These are phyloP conservation scores for Drosophila tripunctata DNA, from an alignment of 2,888 invertebrate genomes.

Conservation along the genomic window DNA sequence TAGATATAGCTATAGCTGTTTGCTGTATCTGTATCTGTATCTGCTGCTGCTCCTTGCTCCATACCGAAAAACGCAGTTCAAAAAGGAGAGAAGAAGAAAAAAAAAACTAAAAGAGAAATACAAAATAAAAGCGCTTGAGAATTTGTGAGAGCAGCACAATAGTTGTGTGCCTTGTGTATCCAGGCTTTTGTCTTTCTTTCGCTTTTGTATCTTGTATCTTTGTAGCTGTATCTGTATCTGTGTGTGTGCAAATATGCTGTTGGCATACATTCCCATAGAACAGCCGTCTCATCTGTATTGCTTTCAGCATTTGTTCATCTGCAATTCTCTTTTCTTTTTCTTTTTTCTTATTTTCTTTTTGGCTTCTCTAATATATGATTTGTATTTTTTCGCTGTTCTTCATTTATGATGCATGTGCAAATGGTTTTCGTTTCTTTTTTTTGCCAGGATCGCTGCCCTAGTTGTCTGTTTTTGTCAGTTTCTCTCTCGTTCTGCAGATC, in stretches of 20 bases:
- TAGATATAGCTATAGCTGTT: background rate
- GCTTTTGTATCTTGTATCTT: conserved; percentile 3
- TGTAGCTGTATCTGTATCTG: conserved; percentile 13
- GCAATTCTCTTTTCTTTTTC: background rate
- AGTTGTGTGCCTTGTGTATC: background rate
- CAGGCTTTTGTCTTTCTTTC: conserved; percentile 17
- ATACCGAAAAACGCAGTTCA: background rate
- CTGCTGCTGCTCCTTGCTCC: conserved; percentile 14
- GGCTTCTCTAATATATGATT: background rate
- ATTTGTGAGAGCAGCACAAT: conserved; percentile 11
- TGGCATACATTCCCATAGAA: conserved; percentile 60
- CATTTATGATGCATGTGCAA: conserved; percentile 49
- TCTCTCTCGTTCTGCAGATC: background rate
- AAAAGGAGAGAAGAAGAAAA: background rate
- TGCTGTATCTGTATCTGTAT: conserved; percentile 2
- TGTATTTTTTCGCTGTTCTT: no score
- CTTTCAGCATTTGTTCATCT: background rate
- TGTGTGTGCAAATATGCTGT: conserved; percentile 49
- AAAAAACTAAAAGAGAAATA: background rate
- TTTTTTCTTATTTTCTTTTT: background rate
- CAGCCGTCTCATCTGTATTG: conserved; percentile 19
- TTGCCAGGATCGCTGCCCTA: conserved; percentile 48
- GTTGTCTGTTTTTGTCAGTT: conserved; percentile 4
- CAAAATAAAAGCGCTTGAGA: conserved; percentile 4
- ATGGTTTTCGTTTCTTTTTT: background rate